These are phyloP conservation scores for Spatula versicolor DNA, from an alignment of 2,797 vertebrate genomes.

Conservation along the genomic window DNA sequence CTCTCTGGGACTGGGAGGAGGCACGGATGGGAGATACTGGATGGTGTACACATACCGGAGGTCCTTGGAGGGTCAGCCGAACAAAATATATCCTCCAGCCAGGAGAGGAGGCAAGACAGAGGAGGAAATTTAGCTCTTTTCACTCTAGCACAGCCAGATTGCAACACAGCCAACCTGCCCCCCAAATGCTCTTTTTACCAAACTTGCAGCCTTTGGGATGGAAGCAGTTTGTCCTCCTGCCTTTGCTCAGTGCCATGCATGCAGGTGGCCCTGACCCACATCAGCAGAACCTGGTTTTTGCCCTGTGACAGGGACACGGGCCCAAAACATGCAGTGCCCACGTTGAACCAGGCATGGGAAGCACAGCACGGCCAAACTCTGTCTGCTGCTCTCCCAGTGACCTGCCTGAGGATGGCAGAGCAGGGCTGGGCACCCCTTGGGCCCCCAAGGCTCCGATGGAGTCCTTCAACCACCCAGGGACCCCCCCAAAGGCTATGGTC, in stretches of 20 bases:
- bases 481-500: not conserved
- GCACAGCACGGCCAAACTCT: not conserved
- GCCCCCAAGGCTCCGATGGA: not conserved
- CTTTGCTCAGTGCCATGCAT: not conserved
- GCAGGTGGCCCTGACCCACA: not conserved
- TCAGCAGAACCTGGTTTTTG: not conserved
- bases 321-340: not conserved
- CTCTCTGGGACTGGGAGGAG: not conserved
- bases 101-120: not conserved
- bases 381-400: not conserved
- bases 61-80: not conserved
- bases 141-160: not conserved
- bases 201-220: not conserved
- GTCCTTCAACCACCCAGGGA: not conserved
- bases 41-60: not conserved
- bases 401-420: not conserved
- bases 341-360: accelerated
- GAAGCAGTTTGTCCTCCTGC: not conserved
- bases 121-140: not conserved
- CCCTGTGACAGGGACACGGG: accelerated
- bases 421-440: not conserved
- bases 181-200: accelerated
- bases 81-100: not conserved
- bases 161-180: not conserved
- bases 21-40: accelerated